Percentiles rank a stretch among this genome's conserved stretches.
Conservation (phyloP, 2,113 vertebrate species). For the Tragelaphus imberbis region DNA sequence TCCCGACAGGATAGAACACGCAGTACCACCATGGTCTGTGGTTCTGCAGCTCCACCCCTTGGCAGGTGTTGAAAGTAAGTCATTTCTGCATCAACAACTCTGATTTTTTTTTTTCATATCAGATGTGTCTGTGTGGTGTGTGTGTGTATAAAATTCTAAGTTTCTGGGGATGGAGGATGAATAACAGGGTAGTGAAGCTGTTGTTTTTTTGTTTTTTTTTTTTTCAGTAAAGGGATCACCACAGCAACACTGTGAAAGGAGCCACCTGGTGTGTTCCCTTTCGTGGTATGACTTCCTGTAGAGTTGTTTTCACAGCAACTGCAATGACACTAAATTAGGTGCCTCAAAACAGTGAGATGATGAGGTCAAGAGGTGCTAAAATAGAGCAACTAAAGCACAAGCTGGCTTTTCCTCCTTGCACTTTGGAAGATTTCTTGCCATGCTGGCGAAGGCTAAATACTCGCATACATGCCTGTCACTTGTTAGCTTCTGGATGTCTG, state of each 20-base stretch:
- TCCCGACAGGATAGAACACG: fast-evolving
- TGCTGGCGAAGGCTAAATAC: background rate
- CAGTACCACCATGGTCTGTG: background rate
- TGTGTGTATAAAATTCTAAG: background rate
- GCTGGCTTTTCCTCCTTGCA: background rate
- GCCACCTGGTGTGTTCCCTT: background rate
- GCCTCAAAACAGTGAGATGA: background rate
- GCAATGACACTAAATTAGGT: background rate
- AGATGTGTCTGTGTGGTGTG: background rate
- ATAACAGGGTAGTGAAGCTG: background rate
- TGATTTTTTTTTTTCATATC: background rate
- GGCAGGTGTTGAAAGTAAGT: background rate
- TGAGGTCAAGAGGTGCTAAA: background rate
- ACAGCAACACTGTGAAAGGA: background rate
- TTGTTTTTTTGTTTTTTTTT: background rate
- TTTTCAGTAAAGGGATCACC: background rate
- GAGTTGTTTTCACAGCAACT: background rate
- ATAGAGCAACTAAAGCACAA: background rate
- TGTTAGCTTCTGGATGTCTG: background rate
- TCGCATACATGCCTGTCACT: background rate
- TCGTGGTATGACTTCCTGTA: background rate
- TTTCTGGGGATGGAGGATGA: background rate
- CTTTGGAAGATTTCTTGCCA: background rate
- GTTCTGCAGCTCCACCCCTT: background rate
- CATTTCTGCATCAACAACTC: background rate